Conservation (phyloP, 64 coral and sea anemone genomes). For the Pocillopora damicornis region DNA sequence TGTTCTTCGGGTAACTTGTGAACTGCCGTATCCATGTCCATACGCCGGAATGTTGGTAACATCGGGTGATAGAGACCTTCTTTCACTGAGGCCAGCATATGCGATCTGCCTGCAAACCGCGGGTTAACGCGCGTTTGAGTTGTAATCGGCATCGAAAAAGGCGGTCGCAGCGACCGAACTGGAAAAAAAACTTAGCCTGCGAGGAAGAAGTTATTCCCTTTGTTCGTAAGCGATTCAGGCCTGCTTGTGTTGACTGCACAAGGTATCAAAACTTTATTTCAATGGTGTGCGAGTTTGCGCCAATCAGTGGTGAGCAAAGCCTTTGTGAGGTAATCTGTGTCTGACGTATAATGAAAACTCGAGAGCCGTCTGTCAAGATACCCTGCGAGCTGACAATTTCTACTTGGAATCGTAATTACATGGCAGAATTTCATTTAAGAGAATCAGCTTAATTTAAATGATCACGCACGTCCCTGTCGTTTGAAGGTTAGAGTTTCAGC, state of each 20-base stretch:
- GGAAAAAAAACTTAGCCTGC: not conserved
- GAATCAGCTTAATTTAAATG: not conserved
- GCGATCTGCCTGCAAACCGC: conserved; percentile 30
- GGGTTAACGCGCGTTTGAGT: conserved; percentile 42
- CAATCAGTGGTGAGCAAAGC: conserved; percentile 45
- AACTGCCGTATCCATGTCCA: conserved; percentile 91
- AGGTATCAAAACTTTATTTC: not conserved
- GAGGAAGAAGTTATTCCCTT: not conserved
- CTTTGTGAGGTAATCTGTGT: conserved; percentile 42
- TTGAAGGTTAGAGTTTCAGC: not conserved
- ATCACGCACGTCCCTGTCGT: not conserved
- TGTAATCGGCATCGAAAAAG: conserved; percentile 27
- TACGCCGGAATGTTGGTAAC: conserved; percentile 86
- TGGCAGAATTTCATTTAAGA: not conserved
- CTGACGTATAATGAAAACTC: conserved; percentile 3
- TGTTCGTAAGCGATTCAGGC: not conserved
- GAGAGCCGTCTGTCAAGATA: not conserved
- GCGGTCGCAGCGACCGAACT: not conserved
- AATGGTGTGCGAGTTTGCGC: not conserved
- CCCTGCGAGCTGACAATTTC: not conserved
- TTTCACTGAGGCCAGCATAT: conserved; percentile 90
- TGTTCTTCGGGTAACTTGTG: conserved; percentile 96
- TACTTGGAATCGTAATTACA: not conserved
- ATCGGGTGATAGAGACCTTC: conserved; percentile 90
- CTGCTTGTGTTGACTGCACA: not conserved